Percentiles rank a stretch among this genome's conserved stretches.
Conservation (phyloP, 2,797 vertebrate genomes). For the Premnoplex brunnescens region DNA sequence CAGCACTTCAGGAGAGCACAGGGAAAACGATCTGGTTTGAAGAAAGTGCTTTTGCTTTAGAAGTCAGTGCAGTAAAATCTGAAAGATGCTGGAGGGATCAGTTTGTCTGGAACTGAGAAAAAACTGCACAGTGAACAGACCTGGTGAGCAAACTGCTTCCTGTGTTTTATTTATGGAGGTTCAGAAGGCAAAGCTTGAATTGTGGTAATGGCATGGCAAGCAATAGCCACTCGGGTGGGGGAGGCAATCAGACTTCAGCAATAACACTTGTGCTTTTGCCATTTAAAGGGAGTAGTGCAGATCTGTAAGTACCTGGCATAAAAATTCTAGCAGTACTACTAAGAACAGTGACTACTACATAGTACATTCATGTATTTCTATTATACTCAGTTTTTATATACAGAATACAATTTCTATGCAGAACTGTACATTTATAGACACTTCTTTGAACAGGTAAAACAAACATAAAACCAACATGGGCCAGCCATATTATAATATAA, state of each 20-base stretch:
- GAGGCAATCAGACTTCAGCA: slow-evolving; percentile 27
- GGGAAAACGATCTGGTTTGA: background rate
- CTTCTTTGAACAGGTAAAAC: slow-evolving; percentile 68
- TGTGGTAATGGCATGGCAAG: slow-evolving; percentile 29
- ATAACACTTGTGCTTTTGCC: slow-evolving; percentile 23
- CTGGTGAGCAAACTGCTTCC: background rate
- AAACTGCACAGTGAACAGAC: slow-evolving; percentile 1
- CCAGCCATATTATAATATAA: slow-evolving; percentile 79
- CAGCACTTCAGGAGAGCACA: background rate
- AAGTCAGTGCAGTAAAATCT: background rate
- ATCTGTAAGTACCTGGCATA: slow-evolving; percentile 74
- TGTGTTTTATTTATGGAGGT: slow-evolving; percentile 64
- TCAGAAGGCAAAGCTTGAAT: slow-evolving; percentile 47
- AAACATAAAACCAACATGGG: slow-evolving; percentile 77
- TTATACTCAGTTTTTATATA: slow-evolving; percentile 67
- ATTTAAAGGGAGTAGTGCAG: slow-evolving; percentile 51
- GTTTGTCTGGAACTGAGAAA: background rate
- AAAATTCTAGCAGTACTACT: slow-evolving; percentile 59
- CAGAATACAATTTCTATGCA: slow-evolving; percentile 72
- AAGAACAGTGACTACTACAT: slow-evolving; percentile 69
- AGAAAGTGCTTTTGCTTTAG: background rate
- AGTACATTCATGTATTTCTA: slow-evolving; percentile 71
- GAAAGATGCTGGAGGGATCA: background rate
- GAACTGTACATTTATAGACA: slow-evolving; percentile 74
- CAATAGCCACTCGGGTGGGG: background rate